phyloP scores from a whole-genome alignment of 2,113 vertebrate genomes.

The Istiophorus platypterus region DNA sequence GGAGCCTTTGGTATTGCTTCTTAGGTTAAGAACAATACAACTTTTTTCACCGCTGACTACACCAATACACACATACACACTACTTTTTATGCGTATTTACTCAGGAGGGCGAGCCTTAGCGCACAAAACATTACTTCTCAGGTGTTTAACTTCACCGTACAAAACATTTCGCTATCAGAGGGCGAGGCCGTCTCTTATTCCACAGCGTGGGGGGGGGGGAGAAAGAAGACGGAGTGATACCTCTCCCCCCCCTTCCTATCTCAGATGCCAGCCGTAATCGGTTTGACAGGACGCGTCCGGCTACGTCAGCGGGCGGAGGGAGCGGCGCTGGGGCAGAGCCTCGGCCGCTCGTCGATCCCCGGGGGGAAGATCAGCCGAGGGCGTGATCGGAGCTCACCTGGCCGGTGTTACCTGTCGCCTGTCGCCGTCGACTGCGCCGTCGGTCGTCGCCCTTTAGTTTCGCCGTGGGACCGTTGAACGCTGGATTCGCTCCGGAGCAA shows the following conservation, averaged over 20 bases:
- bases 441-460: constrained; percentile 33
- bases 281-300: constrained; percentile 49
- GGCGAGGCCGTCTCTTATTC: too few relatives aligned
- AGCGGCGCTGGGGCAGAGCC: constrained; percentile 56
- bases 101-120: too few relatives aligned
- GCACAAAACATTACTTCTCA: neutral
- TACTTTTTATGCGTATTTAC: too few relatives aligned
- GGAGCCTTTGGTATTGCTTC: too few relatives aligned
- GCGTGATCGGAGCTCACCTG: constrained; percentile 79
- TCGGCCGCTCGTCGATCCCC: constrained; percentile 69
- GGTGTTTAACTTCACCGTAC: neutral
- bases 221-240: constrained; percentile 57
- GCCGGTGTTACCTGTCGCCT: constrained; percentile 37
- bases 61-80: too few relatives aligned
- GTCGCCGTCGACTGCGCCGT: constrained; percentile 6
- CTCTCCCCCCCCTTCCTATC: neutral
- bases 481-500: constrained; percentile 72
- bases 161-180: neutral
- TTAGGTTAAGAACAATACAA: too few relatives aligned
- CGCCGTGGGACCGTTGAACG: constrained; percentile 33
- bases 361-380: constrained; percentile 52
- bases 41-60: too few relatives aligned
- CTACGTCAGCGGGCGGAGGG: constrained; percentile 65
- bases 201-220: too few relatives aligned
- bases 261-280: neutral